phyloP scores from a whole-genome alignment of 1,140 invertebrate species.

The Drosophila nasuta region DNA sequence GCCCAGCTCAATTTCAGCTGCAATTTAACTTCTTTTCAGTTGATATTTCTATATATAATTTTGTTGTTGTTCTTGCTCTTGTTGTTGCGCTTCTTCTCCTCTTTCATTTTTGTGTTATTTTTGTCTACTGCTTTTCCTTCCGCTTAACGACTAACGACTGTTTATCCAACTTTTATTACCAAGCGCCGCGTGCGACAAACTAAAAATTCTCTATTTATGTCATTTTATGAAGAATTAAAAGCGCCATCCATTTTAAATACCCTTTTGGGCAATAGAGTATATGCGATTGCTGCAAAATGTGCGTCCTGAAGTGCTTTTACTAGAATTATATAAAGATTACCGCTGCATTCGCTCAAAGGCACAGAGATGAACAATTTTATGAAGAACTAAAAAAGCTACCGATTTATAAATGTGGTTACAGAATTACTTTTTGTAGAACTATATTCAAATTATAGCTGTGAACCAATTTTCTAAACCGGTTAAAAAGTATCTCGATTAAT shows the following conservation, averaged over 20 bases:
- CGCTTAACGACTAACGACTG: constrained; percentile 25
- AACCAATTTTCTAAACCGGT: no score
- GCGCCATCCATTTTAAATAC: not conserved
- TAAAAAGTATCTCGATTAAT: no score
- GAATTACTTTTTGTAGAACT: no score
- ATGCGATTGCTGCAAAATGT: not conserved
- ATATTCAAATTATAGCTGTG: no score
- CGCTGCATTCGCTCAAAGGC: no score
- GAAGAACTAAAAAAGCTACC: no score
- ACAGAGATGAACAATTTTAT: no score
- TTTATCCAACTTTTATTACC: constrained; percentile 27
- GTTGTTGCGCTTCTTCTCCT: not conserved
- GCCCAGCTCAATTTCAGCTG: constrained; percentile 30
- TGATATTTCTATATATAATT: constrained; percentile 5
- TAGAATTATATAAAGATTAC: no score
- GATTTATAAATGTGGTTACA: no score
- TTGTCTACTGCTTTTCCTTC: constrained; percentile 8
- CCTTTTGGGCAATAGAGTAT: not conserved
- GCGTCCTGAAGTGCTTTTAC: no score
- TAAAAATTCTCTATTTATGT: constrained; percentile 10
- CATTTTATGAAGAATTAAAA: constrained; percentile 22
- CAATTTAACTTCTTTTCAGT: constrained; percentile 32
- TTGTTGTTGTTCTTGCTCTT: not conserved
- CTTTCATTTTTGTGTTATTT: constrained; percentile 1
- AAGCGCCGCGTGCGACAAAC: constrained; percentile 20